Base-by-base conservation (phyloP, 2,113 vertebrate genomes). In the Apteryx owenii region DNA sequence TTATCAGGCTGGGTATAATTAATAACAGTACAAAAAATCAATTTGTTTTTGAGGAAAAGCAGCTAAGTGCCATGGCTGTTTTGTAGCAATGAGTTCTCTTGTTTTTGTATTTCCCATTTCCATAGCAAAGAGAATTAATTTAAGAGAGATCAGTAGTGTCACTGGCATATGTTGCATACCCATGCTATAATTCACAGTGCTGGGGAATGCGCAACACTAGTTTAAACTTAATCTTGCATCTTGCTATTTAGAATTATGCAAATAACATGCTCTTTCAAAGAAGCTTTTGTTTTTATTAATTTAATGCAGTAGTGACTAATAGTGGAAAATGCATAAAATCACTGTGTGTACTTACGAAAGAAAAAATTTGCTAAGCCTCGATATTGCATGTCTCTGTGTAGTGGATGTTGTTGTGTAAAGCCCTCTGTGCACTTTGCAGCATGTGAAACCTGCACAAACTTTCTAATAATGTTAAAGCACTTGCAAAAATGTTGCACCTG, bases 401-500 rank as follows among this genome's bases (percentile, higher is more conserved):
- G 42, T n/a, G 68, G 76, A 58, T 31, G 73, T 42, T 26, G 42
- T 40, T 28, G 26, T 26, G 38, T 88, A 60, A 71, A 87, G 72
- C 2, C 16, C 56, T 71, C 36, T 38, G 26, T 53, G 81, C 93
- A 89, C 77, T 95, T 91, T 95, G 82, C 85, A 50, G 87, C 0
- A 2, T 70, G 85, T 91, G 93, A 96, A 96, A 97, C 90, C 89
- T 97, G 95, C 77, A 78, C 68, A 70, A 79, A 75, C 80, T 69
- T 90, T 83, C 85, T 81, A 80, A 7, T 85, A 91, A 96, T 62
- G 82, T 61, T 54, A 44, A 90, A 95, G 95, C 87, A 90, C 81
- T 96, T 69, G 95, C 96, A 95, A 94, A 98, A 97, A 96, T 97
- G 96, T 96, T 98, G 99, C 99, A 99, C 99, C 99, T 99, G 99